These are phyloP conservation scores for Drosophila nigricruria DNA, from an alignment of 2,888 invertebrate genomes.

Conservation along the genomic window DNA sequence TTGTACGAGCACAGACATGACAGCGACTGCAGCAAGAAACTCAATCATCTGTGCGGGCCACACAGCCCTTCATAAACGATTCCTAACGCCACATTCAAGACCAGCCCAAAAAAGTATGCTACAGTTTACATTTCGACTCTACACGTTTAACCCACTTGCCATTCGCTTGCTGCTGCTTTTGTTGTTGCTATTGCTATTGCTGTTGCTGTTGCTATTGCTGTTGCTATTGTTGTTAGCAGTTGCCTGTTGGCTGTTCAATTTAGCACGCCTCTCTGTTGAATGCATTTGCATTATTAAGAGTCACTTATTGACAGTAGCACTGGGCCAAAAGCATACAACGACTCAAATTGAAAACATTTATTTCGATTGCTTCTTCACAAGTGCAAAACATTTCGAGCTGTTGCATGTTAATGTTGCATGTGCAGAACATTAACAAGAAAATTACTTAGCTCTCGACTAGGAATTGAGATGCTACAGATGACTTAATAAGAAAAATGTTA, in stretches of 20 bases:
- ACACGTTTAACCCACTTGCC: constrained; percentile 51
- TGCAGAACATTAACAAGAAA: constrained; percentile 19
- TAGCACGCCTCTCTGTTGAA: constrained; percentile 19
- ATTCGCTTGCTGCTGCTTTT: constrained; percentile 2
- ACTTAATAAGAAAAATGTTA: not conserved
- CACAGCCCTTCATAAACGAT: constrained; percentile 47
- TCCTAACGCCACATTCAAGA: constrained; percentile 3
- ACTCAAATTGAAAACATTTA: constrained; percentile 57
- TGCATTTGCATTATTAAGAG: constrained; percentile 62
- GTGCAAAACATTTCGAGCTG: constrained; percentile 16
- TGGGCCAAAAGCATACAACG: constrained; percentile 29
- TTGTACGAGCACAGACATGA: constrained; percentile 17
- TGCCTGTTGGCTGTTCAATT: constrained; percentile 31
- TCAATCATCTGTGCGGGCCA: constrained; percentile 59
- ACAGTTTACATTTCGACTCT: constrained; percentile 29
- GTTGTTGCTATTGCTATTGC: constrained; percentile 16
- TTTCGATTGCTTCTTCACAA: constrained; percentile 39
- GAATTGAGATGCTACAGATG: not conserved
- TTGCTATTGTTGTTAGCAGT: constrained; percentile 20
- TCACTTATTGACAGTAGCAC: constrained; percentile 62
- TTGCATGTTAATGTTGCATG: constrained; percentile 8
- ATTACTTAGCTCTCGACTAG: constrained; percentile 1
- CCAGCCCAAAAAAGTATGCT: constrained; percentile 47
- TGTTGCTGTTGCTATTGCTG: constrained; percentile 11
- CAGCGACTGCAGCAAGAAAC: constrained; percentile 53